Conservation (phyloP, 2,888 invertebrate genomes). For the Criorhina ranunculi region DNA sequence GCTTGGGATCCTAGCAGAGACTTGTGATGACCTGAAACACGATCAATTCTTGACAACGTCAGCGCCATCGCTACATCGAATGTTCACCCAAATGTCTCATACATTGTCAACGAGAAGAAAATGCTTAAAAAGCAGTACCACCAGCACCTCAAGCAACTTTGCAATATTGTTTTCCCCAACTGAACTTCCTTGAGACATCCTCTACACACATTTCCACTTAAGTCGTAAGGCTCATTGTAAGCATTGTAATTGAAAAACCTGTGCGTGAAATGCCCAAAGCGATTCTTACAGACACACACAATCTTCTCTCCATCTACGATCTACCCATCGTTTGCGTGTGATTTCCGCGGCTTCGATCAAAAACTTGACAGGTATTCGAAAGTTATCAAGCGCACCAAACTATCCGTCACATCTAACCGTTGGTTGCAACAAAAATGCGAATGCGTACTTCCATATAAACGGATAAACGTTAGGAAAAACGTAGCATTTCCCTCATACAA, state of each 20-base stretch:
- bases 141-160: too few relatives aligned
- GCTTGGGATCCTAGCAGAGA: too few relatives aligned
- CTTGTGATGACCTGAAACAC: too few relatives aligned
- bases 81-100: too few relatives aligned
- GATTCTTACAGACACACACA: not conserved
- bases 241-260: not conserved
- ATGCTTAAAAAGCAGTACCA: too few relatives aligned
- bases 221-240: not conserved
- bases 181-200: not conserved
- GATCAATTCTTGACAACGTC: too few relatives aligned
- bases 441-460: slow-evolving; percentile 27
- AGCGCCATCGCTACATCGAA: too few relatives aligned
- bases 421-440: not conserved
- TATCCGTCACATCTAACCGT: slow-evolving; percentile 23
- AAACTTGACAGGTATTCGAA: slow-evolving; percentile 67
- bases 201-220: not conserved
- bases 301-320: not conserved
- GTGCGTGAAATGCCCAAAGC: not conserved
- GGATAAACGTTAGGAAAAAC: slow-evolving; percentile 42
- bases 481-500: slow-evolving; percentile 28
- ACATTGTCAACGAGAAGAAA: too few relatives aligned
- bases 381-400: slow-evolving; percentile 57
- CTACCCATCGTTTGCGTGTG: slow-evolving; percentile 5
- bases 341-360: slow-evolving; percentile 67
- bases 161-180: too few relatives aligned